Conservation (phyloP, 1,140 invertebrate genomes). For the Panagrolaimus sp. region DNA sequence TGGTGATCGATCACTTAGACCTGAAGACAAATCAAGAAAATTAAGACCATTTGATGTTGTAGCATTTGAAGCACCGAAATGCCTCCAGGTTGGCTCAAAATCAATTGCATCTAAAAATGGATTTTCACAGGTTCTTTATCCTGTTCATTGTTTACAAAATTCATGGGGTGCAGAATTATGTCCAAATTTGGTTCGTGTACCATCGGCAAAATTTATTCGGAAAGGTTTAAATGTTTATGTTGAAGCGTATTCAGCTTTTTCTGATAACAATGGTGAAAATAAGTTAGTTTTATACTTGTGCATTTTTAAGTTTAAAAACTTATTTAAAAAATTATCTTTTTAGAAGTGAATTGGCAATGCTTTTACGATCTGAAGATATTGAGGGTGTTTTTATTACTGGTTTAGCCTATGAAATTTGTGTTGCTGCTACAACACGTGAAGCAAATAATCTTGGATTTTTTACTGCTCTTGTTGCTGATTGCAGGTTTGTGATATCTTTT, state of each 20-base stretch:
- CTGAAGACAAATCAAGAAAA: slow-evolving; percentile 67
- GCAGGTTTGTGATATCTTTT: slow-evolving; percentile 34
- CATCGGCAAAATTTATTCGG: slow-evolving; percentile 75
- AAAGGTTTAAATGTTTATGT: slow-evolving; percentile 89
- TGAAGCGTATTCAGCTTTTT: slow-evolving; percentile 95
- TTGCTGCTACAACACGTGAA: slow-evolving; percentile 61
- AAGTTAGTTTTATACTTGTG: slow-evolving; percentile 34
- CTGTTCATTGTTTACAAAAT: slow-evolving; percentile 85
- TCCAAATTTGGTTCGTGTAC: slow-evolving; percentile 74
- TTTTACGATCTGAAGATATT: slow-evolving; percentile 72
- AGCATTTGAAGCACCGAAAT: slow-evolving; percentile 75
- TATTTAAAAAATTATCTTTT: slow-evolving; percentile 69
- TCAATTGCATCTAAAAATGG: slow-evolving; percentile 11
- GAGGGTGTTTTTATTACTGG: slow-evolving; percentile 92
- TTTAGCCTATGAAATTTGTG: slow-evolving; percentile 90
- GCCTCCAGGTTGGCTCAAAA: slow-evolving; percentile 55
- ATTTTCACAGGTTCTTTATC: slow-evolving; percentile 76
- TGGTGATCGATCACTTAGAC: slow-evolving; percentile 73
- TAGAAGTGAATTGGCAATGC: slow-evolving; percentile 74
- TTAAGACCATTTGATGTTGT: slow-evolving; percentile 80
- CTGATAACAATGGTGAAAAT: slow-evolving; percentile 73
- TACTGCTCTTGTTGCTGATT: slow-evolving; percentile 44
- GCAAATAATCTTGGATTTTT: slow-evolving; percentile 64
- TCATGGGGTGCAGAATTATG: slow-evolving; percentile 88
- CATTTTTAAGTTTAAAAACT: neutral